phyloP scores from a whole-genome alignment of 2,113 vertebrate genomes.

The Syngnathus typhle region DNA sequence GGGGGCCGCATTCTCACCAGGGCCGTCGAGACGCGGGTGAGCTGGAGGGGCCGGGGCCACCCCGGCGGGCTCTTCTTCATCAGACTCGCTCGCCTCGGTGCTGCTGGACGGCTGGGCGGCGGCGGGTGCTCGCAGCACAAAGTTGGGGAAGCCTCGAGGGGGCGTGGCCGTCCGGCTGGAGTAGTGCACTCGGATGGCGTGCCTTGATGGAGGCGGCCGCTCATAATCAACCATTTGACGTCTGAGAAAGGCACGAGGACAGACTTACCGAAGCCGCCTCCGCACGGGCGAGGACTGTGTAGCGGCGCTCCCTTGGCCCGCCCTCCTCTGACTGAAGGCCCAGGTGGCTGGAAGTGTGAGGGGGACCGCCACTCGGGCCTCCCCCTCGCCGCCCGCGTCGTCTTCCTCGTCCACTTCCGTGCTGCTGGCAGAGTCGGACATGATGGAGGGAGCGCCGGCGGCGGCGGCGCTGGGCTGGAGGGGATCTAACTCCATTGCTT shows the following conservation, averaged over 20 bases:
- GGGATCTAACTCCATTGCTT: constrained; percentile 81
- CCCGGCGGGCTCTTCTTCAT: constrained; percentile 41
- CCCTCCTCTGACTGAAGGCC: constrained; percentile 58
- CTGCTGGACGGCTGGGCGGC: constrained; percentile 60
- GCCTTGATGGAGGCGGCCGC: constrained; percentile 29
- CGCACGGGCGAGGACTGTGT: not conserved
- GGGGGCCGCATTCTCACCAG: not conserved
- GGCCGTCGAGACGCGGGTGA: not conserved
- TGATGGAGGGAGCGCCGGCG: constrained; percentile 3
- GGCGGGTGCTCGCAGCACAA: constrained; percentile 26
- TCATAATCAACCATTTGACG: too few relatives aligned
- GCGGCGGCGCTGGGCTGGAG: constrained; percentile 15
- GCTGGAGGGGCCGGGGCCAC: not conserved
- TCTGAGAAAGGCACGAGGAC: not conserved
- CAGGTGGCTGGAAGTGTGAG: constrained; percentile 53
- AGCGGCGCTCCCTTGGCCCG: not conserved
- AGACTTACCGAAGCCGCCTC: constrained; percentile 53
- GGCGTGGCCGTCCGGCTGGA: constrained; percentile 75
- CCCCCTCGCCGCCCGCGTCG: not conserved
- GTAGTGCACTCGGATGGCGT: constrained; percentile 63
- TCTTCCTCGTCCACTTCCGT: constrained; percentile 49
- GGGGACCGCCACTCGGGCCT: not conserved
- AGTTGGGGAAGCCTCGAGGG: constrained; percentile 59
- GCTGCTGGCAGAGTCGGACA: constrained; percentile 46
- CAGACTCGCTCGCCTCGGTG: constrained; percentile 66